Conservation (phyloP, 2,113 vertebrate species). For the Columba janthina region DNA sequence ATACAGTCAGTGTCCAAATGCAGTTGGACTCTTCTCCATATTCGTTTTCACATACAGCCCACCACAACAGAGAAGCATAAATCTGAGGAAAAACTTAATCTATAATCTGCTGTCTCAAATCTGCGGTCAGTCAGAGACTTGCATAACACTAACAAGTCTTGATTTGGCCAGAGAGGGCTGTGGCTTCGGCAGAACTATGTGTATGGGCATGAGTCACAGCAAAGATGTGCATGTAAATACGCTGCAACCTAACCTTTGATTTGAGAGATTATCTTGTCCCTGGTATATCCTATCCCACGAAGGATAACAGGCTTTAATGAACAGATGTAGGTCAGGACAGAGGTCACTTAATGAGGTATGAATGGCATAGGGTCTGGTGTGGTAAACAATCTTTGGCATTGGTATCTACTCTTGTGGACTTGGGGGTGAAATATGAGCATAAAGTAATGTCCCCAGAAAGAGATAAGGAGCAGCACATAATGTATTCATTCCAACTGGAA, state of each 20-base stretch:
- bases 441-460: neutral
- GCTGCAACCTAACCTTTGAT: neutral
- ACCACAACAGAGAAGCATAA: neutral
- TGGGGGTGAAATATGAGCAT: neutral
- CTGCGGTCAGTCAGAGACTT: neutral
- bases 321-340: neutral
- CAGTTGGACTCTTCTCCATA: accelerated
- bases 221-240: neutral
- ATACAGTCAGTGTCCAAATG: neutral
- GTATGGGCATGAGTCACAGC: neutral
- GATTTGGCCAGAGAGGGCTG: neutral
- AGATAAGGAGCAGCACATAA: neutral
- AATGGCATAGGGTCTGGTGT: neutral
- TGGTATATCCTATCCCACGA: neutral
- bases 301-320: neutral
- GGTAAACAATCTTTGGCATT: neutral
- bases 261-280: neutral
- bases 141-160: neutral
- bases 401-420: neutral
- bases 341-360: neutral
- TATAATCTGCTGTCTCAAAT: neutral
- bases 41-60: neutral
- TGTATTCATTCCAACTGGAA: neutral
- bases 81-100: neutral
- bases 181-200: neutral